A percentile compares a stretch with the other conserved stretches of the same genome.
These are phyloP conservation scores for Sesamia inferens DNA, from an alignment of 2,888 invertebrate species.

Conservation along the genomic window DNA sequence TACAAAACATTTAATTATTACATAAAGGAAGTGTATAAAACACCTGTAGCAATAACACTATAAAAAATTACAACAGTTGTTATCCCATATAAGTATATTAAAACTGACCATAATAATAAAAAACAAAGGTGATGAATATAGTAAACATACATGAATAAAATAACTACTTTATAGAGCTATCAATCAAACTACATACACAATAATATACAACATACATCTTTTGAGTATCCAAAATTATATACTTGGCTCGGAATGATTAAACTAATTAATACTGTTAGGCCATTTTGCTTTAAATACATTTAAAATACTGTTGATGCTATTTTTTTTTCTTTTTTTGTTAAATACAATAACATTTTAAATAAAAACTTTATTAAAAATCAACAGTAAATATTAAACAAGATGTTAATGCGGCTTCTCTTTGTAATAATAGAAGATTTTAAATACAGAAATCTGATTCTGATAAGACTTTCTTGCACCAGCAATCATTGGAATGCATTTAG, in stretches of 20 bases:
- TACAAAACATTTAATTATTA: neutral
- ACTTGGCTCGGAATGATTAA: slow-evolving; percentile 53
- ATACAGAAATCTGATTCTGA: neutral
- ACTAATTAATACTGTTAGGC: slow-evolving; percentile 58
- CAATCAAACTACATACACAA: slow-evolving; percentile 11
- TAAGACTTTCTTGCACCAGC: neutral
- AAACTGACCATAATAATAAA: slow-evolving; percentile 25
- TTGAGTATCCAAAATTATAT: slow-evolving; percentile 30
- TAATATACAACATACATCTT: slow-evolving; percentile 7
- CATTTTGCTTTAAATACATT: slow-evolving; percentile 26
- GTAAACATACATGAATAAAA: slow-evolving; percentile 6
- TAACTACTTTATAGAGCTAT: slow-evolving; percentile 10
- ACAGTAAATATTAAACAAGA: slow-evolving; percentile 1
- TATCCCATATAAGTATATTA: slow-evolving; percentile 38
- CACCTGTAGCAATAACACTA: slow-evolving; percentile 24
- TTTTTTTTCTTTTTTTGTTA: neutral
- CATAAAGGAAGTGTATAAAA: slow-evolving; percentile 9
- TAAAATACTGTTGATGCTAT: slow-evolving; percentile 4
- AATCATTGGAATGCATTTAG: neutral
- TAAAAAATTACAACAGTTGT: slow-evolving; percentile 35
- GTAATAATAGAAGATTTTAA: slow-evolving; percentile 15
- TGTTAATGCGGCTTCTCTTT: neutral
- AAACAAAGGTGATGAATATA: slow-evolving; percentile 15
- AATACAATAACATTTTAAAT: no score
- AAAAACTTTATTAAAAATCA: neutral